These are phyloP conservation scores for Dryocosmus kuriphilus DNA, from an alignment of 2,888 invertebrate genomes.

Conservation along the genomic window DNA sequence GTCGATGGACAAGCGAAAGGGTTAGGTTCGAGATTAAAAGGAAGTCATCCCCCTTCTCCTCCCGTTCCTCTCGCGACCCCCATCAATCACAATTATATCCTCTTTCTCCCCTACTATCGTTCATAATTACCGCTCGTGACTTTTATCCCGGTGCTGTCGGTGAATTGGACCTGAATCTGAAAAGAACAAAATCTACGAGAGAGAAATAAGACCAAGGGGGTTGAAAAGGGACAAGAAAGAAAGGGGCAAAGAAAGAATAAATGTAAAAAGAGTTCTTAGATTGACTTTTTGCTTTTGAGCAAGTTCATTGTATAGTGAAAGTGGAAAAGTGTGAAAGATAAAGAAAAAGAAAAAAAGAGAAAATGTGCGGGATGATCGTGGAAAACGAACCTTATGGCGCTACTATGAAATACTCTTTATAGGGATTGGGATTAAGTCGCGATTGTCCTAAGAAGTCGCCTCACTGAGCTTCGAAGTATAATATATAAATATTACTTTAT, in stretches of 20 bases:
- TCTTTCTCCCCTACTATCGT: conserved; percentile 70
- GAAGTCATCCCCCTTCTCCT: conserved; percentile 73
- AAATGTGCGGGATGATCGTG: not conserved
- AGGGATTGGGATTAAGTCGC: not conserved
- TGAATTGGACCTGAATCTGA: conserved; percentile 43
- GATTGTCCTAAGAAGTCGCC: not conserved
- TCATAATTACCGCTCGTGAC: conserved; percentile 76
- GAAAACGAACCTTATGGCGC: not conserved
- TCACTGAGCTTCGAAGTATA: not conserved
- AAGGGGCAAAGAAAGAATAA: not conserved
- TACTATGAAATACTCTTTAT: conserved; percentile 1
- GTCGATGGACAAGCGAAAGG: conserved; percentile 69
- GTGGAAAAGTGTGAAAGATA: not conserved
- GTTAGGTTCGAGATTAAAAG: conserved; percentile 77
- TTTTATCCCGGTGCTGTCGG: conserved; percentile 65
- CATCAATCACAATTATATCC: conserved; percentile 78
- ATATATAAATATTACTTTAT: not conserved
- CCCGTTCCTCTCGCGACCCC: conserved; percentile 67
- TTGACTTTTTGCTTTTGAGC: not conserved
- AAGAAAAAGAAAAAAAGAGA: no score
- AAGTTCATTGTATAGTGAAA: not conserved
- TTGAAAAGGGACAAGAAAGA: no score
- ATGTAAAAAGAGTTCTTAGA: not conserved
- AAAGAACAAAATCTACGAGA: conserved; percentile 46
- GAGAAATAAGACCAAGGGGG: not conserved